Evolutionary conservation across 2,888 invertebrate species (phyloP).

Genomic region (Odontomyia ornata): DNA sequence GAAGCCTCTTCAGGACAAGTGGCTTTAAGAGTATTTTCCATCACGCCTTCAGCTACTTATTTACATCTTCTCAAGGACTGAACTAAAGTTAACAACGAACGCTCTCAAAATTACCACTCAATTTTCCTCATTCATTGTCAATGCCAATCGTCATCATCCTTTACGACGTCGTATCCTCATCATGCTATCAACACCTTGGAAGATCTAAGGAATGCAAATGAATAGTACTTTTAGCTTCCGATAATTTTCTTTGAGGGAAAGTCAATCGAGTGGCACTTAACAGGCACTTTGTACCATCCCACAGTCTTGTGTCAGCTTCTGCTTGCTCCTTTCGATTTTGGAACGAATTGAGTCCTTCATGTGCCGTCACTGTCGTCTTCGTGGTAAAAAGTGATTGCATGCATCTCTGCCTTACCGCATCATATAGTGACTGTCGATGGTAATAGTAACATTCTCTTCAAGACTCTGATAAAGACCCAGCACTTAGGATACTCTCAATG

Average conservation of each 20-base stretch:
- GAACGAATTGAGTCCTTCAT: neutral
- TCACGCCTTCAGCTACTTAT: too few species aligned
- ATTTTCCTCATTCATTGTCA: neutral
- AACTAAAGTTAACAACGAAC: neutral
- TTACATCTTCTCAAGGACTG: too few species aligned
- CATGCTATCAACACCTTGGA: conserved; percentile 11
- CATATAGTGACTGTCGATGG: neutral
- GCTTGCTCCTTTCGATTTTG: neutral
- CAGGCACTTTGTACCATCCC: neutral
- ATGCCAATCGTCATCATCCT: neutral
- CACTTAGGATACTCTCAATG: conserved; percentile 8
- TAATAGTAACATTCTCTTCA: conserved; percentile 8
- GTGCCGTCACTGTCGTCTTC: neutral
- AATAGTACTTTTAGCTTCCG: conserved; percentile 28
- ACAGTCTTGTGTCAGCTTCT: neutral
- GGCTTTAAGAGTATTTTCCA: too few species aligned
- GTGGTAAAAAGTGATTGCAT: neutral
- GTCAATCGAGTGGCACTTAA: conserved; percentile 40
- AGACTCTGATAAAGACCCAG: neutral
- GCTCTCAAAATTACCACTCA: conserved; percentile 2
- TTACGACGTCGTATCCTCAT: neutral
- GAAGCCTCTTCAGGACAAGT: too few species aligned
- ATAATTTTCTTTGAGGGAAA: conserved; percentile 41
- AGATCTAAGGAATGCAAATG: conserved; percentile 40
- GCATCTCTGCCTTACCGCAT: neutral